Conservation (phyloP, 1,140 invertebrate species). For the Drosophila subpulchrella region DNA sequence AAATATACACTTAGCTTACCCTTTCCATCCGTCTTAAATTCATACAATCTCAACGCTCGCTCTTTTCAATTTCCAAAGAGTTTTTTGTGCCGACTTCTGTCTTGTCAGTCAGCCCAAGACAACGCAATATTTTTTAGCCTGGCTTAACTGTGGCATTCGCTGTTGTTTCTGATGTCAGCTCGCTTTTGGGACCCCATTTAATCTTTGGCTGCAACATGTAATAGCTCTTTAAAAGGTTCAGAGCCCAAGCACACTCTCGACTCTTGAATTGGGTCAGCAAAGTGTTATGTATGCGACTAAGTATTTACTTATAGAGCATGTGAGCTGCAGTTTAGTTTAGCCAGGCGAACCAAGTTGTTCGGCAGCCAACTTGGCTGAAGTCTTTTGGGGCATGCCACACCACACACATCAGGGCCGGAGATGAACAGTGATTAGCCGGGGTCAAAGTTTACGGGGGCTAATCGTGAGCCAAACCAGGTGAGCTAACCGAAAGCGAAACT, state of each 20-base stretch:
- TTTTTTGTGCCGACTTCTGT: constrained; percentile 30
- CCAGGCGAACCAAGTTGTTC: neutral
- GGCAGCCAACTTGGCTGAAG: constrained; percentile 10
- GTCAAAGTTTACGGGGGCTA: constrained; percentile 78
- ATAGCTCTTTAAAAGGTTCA: constrained; percentile 82
- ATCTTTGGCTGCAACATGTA: constrained; percentile 71
- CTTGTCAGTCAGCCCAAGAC: constrained; percentile 58
- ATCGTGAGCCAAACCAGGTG: constrained; percentile 55
- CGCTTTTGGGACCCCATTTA: constrained; percentile 42
- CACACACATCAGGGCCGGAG: constrained; percentile 68
- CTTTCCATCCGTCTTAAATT: constrained; percentile 7
- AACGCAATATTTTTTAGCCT: constrained; percentile 58
- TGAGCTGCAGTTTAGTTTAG: constrained; percentile 45
- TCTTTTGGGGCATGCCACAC: constrained; percentile 52
- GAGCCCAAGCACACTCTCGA: constrained; percentile 60
- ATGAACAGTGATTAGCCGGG: constrained; percentile 70
- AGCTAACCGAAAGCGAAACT: constrained; percentile 12
- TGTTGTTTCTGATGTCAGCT: constrained; percentile 19
- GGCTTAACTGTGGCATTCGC: constrained; percentile 26
- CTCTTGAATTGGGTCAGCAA: constrained; percentile 74
- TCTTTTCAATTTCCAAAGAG: constrained; percentile 32
- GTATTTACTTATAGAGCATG: constrained; percentile 68
- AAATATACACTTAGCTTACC: constrained; percentile 12
- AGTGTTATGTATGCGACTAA: constrained; percentile 76
- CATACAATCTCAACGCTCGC: constrained; percentile 22